Base-by-base conservation (phyloP, 2,113 vertebrate genomes). In the Urocitellus parryii region DNA sequence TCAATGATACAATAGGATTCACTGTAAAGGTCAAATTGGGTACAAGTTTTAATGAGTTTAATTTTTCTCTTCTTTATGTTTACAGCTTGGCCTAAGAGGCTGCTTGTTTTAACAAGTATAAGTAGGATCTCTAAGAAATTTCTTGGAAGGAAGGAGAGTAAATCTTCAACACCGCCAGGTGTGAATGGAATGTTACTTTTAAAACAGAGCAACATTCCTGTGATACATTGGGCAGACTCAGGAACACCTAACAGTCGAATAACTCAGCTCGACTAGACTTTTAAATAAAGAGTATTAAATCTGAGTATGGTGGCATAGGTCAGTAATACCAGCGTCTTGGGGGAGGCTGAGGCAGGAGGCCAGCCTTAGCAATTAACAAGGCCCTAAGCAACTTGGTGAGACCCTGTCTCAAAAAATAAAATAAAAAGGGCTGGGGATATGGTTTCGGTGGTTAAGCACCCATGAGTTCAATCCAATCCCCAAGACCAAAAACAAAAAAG, bases 111-210 rank as follows among this genome's bases (percentile, higher is more conserved):
- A 81, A 76, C 80, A 87, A 63, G 68, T n/a, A 80, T 51, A 87
- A 79, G 72, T 63, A 4, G 18, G 42, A 42, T 87, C 73, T 94
- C 76, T 92, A 94, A 92, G 56, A 96, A 58, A 81, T 81, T 80
- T 95, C 90, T 92, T 82, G 48, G 68, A 53, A 95, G 96, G 58
- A 83, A 89, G 25, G 42, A 11, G 39, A 61, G 17, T 39, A 63
- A 63, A 63, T 20, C 24, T 45, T 67, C 90, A 89, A 74, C 68
- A 22, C 32, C 82, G 81, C 42, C 63, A 90, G 58, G 24, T 96
- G 27, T 53, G 29, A 78, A 18, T 68, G 39, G 37, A 22, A 24
- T 39, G 51, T 95, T 77, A 10, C 34, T 88, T 96, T 96, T 61
- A 91, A 91, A 78, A 78, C 18, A 37, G 61, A 77, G 48, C 37